Percentiles rank a stretch among this genome's conserved stretches.
Evolutionary conservation across 2,797 vertebrate species (phyloP).

Genomic region (Heliangelus exortis): DNA sequence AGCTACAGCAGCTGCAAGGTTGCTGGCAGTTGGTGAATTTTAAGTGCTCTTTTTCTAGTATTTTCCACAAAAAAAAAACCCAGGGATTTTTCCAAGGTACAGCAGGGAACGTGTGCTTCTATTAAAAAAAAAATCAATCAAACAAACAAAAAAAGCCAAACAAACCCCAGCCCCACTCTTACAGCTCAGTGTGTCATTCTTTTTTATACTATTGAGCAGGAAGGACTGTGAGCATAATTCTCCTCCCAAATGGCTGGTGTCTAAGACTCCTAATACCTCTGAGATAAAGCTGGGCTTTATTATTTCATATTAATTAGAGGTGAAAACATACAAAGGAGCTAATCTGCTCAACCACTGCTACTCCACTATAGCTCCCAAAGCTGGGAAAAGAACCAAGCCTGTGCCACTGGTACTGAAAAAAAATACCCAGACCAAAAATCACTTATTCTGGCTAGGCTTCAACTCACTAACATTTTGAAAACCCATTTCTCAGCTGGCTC

Average conservation of each 20-base stretch:
- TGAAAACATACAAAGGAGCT: conserved; percentile 6
- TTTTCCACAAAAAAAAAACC: not conserved
- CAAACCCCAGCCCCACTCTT: fast-evolving
- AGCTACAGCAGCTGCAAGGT: not conserved
- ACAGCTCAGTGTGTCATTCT: not conserved
- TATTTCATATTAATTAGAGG: conserved; percentile 4
- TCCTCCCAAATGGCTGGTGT: not conserved
- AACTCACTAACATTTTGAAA: not conserved
- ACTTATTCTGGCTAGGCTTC: not conserved
- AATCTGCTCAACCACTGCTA: not conserved
- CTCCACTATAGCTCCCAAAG: not conserved
- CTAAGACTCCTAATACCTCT: not conserved
- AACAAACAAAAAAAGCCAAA: too few relatives aligned
- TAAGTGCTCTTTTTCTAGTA: not conserved
- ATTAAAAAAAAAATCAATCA: not conserved
- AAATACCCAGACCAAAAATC: not conserved
- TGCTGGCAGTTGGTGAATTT: not conserved
- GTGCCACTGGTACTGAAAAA: not conserved
- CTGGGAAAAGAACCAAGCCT: not conserved
- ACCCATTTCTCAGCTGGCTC: not conserved
- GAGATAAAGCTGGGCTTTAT: not conserved
- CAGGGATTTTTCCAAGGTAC: not conserved
- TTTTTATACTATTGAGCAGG: not conserved
- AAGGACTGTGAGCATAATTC: not conserved
- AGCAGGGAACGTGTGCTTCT: not conserved